Conservation (phyloP, 2,888 invertebrate genomes). For the Cryptus armator region DNA sequence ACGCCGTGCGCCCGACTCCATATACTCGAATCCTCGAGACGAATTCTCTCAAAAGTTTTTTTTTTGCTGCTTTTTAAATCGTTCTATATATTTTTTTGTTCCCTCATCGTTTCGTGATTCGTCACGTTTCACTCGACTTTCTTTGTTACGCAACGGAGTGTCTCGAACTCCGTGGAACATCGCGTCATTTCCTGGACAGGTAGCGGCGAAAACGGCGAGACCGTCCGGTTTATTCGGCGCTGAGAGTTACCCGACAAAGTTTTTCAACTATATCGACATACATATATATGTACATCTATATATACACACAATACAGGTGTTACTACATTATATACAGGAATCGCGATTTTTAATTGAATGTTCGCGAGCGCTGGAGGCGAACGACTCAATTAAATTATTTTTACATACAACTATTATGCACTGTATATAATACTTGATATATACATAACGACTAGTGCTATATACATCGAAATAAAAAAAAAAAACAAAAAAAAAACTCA, state of each 20-base stretch:
- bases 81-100: slow-evolving; percentile 32
- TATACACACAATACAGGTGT: background rate
- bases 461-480: background rate
- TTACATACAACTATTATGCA: slow-evolving; percentile 11
- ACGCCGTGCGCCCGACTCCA: background rate
- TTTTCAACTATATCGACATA: slow-evolving; percentile 2
- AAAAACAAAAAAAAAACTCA: slow-evolving; percentile 80
- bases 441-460: background rate
- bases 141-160: slow-evolving; percentile 52
- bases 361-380: slow-evolving; percentile 38
- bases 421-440: background rate
- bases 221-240: slow-evolving; percentile 18
- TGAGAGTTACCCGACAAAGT: background rate
- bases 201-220: background rate
- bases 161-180: slow-evolving; percentile 12
- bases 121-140: slow-evolving; percentile 55
- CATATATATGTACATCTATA: background rate
- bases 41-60: slow-evolving; percentile 17
- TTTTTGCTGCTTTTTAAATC: background rate
- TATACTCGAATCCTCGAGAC: background rate
- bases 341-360: slow-evolving; percentile 26
- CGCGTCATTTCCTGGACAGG: slow-evolving; percentile 42
- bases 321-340: background rate
- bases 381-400: slow-evolving; percentile 40
- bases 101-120: slow-evolving; percentile 39